A percentile compares a stretch with the other conserved stretches of the same genome.
Conservation (phyloP, 2,113 vertebrate genomes). For the Illadopsis cleaveri region DNA sequence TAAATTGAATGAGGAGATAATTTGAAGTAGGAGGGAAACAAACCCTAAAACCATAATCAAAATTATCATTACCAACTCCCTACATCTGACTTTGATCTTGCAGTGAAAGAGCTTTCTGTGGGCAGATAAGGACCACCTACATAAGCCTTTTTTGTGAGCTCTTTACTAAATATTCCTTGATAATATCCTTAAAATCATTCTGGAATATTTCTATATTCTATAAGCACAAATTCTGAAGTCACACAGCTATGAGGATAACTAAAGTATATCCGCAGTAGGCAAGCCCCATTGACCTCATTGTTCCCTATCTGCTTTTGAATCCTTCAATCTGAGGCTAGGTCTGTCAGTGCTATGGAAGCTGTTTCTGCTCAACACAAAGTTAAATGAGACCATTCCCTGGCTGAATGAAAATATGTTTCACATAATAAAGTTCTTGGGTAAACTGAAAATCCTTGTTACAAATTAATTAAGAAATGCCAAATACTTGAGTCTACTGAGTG, state of each 20-base stretch:
- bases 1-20: not conserved
- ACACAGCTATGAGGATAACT: not conserved
- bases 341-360: not conserved
- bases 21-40: not conserved
- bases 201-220: not conserved
- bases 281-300: not conserved
- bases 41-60: not conserved
- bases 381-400: not conserved
- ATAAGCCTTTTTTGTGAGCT: not conserved
- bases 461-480: not conserved
- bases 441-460: not conserved
- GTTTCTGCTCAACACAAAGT: not conserved
- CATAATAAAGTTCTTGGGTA: not conserved
- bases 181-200: not conserved
- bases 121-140: not conserved
- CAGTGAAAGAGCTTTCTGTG: not conserved
- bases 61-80: not conserved
- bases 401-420: not conserved
- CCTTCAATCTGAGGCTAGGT: not conserved
- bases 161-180: not conserved
- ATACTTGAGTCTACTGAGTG: not conserved
- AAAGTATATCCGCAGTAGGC: not conserved
- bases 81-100: not conserved
- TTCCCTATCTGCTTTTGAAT: not conserved
- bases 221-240: not conserved